Conservation (phyloP, 2,888 invertebrate genomes). For the Catocala fraxini region DNA sequence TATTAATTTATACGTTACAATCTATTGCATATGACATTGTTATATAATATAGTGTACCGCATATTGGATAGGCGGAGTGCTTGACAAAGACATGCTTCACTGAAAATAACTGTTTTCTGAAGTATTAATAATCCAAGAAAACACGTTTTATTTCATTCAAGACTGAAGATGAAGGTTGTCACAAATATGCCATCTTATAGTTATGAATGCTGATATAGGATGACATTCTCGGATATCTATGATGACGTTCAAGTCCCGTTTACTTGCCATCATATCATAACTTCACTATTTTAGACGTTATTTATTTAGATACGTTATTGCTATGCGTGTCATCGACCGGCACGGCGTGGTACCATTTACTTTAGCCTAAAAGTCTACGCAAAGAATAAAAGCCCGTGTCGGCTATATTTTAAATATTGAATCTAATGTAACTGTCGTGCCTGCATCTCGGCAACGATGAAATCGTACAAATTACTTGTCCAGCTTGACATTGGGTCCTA, state of each 20-base stretch:
- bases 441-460: neutral
- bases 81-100: too few species aligned
- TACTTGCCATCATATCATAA: slow-evolving; percentile 3
- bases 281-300: slow-evolving; percentile 12
- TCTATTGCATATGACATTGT: too few species aligned
- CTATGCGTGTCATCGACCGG: slow-evolving; percentile 31
- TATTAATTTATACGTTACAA: too few species aligned
- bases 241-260: neutral
- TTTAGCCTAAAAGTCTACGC: slow-evolving; percentile 15
- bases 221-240: too few species aligned
- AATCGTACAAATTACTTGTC: neutral
- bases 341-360: slow-evolving; percentile 28
- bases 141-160: too few species aligned
- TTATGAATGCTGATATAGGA: too few species aligned
- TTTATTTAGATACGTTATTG: slow-evolving; percentile 39
- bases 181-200: too few species aligned
- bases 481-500: neutral
- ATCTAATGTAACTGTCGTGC: slow-evolving; percentile 1
- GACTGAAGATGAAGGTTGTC: too few species aligned
- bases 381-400: neutral
- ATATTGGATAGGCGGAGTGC: too few species aligned
- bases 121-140: neutral
- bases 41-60: too few species aligned
- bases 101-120: too few species aligned
- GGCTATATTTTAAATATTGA: neutral